A percentile compares a stretch with the other conserved stretches of the same genome.
phyloP scores from a whole-genome alignment of 2,888 invertebrate species.

The Cerastis leucographa region DNA sequence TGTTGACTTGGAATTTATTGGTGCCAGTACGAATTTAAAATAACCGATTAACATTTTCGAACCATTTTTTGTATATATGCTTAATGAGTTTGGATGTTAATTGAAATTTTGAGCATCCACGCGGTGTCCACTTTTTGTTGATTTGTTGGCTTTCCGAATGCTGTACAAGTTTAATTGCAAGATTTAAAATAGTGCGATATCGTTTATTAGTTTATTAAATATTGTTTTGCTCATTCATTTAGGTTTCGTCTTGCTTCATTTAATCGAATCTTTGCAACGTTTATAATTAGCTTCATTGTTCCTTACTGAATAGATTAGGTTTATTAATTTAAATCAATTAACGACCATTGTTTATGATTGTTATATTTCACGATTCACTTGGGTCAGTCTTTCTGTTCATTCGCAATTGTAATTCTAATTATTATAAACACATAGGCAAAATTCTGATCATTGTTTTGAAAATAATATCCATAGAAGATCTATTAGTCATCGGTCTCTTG shows the following conservation, averaged over 20 bases:
- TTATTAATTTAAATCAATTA: constrained; percentile 47
- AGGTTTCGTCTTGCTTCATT: constrained; percentile 20
- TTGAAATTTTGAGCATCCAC: constrained; percentile 51
- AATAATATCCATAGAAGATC: not conserved
- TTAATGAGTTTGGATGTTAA: constrained; percentile 47
- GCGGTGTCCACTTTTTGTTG: constrained; percentile 51
- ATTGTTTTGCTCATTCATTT: constrained; percentile 42
- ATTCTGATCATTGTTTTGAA: constrained; percentile 30
- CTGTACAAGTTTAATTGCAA: constrained; percentile 15
- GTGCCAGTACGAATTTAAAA: constrained; percentile 53
- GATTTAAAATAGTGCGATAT: constrained; percentile 22
- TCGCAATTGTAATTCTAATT: not conserved
- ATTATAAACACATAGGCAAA: constrained; percentile 3
- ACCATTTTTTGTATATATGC: constrained; percentile 50
- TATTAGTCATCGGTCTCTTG: constrained; percentile 24
- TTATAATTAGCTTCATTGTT: constrained; percentile 23
- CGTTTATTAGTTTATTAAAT: constrained; percentile 16
- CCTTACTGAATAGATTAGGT: constrained; percentile 13
- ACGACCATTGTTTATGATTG: constrained; percentile 49
- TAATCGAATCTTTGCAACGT: constrained; percentile 13
- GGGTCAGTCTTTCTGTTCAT: constrained; percentile 1
- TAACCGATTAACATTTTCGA: constrained; percentile 53
- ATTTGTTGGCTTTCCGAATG: constrained; percentile 43
- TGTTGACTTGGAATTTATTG: constrained; percentile 52
- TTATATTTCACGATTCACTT: constrained; percentile 33